These are phyloP conservation scores for Falco naumanni DNA, from an alignment of 2,797 vertebrate genomes.

Conservation along the genomic window DNA sequence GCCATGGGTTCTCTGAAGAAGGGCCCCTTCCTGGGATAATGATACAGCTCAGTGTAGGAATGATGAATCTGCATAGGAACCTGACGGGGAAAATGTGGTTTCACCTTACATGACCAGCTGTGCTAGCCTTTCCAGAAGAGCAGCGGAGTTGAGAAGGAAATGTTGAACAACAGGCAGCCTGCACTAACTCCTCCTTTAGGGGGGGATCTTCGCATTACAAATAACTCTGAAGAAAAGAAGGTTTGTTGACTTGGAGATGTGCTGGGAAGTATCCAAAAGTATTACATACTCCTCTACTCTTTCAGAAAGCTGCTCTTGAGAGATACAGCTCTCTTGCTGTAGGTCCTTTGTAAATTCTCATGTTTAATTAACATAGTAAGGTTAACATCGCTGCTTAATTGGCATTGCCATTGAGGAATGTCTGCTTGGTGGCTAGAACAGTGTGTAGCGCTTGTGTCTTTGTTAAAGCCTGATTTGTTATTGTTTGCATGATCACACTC, in stretches of 20 bases:
- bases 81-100: conserved; percentile 8
- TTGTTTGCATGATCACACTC: not conserved
- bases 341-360: conserved; percentile 57
- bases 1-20: conserved; percentile 49
- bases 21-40: conserved; percentile 76
- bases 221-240: not conserved
- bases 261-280: conserved; percentile 5
- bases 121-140: conserved; percentile 26
- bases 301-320: not conserved
- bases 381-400: conserved; percentile 66
- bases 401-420: conserved; percentile 32
- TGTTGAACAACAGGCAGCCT: conserved; percentile 8
- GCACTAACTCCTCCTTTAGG: not conserved
- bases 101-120: conserved; percentile 30
- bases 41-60: conserved; percentile 26
- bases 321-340: conserved; percentile 25
- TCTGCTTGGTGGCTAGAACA: conserved; percentile 31
- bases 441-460: conserved; percentile 1
- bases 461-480: conserved; percentile 26
- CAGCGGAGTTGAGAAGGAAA: not conserved
- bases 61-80: conserved; percentile 22
- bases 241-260: conserved; percentile 20
- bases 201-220: not conserved
- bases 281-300: not conserved
- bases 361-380: conserved; percentile 64